Evolutionary conservation across 2,113 vertebrate species (phyloP).

Genomic region (Calidris pygmaea): DNA sequence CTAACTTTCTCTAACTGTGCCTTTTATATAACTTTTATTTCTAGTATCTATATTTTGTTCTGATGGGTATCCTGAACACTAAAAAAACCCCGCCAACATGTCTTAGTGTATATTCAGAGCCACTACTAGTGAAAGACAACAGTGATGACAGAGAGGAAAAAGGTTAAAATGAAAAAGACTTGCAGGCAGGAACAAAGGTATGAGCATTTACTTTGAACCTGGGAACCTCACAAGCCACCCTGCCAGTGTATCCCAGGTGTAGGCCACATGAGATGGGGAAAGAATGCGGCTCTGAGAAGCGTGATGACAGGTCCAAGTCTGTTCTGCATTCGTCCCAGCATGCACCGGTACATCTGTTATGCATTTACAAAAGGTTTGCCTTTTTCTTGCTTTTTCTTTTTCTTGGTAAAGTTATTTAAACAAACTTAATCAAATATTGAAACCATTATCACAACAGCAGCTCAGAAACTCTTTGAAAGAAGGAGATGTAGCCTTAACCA

Average conservation of each 20-base stretch:
- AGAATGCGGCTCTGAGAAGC: neutral
- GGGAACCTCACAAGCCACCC: neutral
- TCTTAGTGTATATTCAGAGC: neutral
- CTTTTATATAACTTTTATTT: neutral
- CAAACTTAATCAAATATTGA: neutral
- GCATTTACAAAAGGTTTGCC: neutral
- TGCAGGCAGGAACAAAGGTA: constrained; percentile 17
- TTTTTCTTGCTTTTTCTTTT: neutral
- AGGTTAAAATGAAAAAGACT: neutral
- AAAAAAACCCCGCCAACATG: fast-evolving
- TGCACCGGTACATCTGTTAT: neutral
- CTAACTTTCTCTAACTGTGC: neutral
- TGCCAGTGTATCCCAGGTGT: constrained; percentile 35
- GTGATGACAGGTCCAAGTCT: constrained; percentile 38
- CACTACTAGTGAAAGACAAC: neutral
- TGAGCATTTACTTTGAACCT: constrained; percentile 40
- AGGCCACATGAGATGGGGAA: constrained; percentile 1
- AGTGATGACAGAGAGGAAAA: neutral
- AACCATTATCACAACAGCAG: neutral
- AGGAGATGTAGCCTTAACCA: neutral
- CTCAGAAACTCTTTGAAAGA: neutral
- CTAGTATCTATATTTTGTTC: neutral
- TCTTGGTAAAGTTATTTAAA: neutral
- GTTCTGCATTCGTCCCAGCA: neutral
- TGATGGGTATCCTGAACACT: neutral